A percentile compares a stretch with the other conserved stretches of the same genome.
Evolutionary conservation across 2,888 invertebrate genomes (phyloP).

Genomic region (Branchellion lobata): DNA sequence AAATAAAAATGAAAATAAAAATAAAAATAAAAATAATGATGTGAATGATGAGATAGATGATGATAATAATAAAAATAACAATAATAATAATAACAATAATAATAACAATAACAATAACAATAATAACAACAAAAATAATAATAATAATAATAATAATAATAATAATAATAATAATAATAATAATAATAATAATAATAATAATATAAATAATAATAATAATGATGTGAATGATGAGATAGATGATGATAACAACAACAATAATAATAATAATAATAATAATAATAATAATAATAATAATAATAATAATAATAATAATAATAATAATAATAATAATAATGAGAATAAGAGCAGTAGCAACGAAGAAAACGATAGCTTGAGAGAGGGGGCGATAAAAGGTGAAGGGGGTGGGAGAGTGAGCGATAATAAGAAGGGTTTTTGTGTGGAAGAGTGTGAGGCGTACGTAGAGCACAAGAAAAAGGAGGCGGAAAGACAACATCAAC

Average conservation of each 20-base stretch:
- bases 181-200: not conserved
- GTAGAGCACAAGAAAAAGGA: not conserved
- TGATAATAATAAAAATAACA: not conserved
- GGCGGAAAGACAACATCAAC: not conserved
- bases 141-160: too few relatives aligned
- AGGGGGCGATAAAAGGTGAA: not conserved
- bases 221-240: not conserved
- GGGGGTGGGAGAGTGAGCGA: not conserved
- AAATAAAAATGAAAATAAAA: not conserved
- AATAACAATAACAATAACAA: not conserved
- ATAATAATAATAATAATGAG: too few relatives aligned
- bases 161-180: too few relatives aligned
- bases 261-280: too few relatives aligned
- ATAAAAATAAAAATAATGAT: not conserved
- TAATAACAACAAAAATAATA: too few relatives aligned
- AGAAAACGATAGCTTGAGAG: too few relatives aligned
- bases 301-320: too few relatives aligned
- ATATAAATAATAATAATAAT: not conserved
- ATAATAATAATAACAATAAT: too few relatives aligned
- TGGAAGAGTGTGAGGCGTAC: not conserved
- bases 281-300: not conserved
- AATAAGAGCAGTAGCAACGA: too few relatives aligned
- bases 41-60: not conserved
- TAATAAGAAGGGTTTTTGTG: not conserved
- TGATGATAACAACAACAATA: not conserved